phyloP scores from a whole-genome alignment of 2,797 vertebrate genomes.

The Rhinoraja longicauda region DNA sequence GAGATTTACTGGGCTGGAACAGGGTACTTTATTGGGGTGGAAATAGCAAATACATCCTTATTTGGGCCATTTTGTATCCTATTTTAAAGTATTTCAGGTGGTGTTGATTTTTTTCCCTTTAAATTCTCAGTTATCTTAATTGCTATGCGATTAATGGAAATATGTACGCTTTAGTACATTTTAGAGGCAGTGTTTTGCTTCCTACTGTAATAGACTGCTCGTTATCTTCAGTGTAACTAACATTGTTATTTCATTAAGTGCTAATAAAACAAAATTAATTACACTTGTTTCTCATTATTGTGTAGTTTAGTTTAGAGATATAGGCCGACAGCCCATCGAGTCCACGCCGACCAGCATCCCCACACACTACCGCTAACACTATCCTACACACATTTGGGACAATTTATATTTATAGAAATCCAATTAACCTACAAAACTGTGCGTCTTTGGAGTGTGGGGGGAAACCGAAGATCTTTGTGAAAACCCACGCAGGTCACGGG shows the following conservation, averaged over 20 bases:
- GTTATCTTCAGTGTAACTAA: slow-evolving; percentile 23
- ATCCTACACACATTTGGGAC: no score
- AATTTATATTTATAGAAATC: no score
- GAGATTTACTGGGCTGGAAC: no score
- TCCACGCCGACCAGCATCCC: no score
- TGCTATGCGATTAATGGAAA: slow-evolving; percentile 33
- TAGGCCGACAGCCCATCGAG: no score
- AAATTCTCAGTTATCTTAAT: slow-evolving; percentile 28
- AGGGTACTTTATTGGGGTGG: background rate
- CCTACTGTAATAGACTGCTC: background rate
- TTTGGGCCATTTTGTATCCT: background rate
- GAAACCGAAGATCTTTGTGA: no score
- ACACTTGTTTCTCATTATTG: background rate
- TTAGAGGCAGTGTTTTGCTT: slow-evolving; percentile 21
- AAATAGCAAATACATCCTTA: background rate
- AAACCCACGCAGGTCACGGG: no score
- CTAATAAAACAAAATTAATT: background rate
- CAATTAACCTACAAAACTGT: no score
- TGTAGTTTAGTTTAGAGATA: no score
- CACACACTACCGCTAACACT: no score
- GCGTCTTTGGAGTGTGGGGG: background rate
- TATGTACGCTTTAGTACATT: slow-evolving; percentile 38
- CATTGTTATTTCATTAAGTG: background rate
- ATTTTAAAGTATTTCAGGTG: slow-evolving; percentile 27
- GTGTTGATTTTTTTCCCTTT: slow-evolving; percentile 6